Base-by-base conservation (phyloP, 2,113 vertebrate genomes). In the Clarias macrocephalus region DNA sequence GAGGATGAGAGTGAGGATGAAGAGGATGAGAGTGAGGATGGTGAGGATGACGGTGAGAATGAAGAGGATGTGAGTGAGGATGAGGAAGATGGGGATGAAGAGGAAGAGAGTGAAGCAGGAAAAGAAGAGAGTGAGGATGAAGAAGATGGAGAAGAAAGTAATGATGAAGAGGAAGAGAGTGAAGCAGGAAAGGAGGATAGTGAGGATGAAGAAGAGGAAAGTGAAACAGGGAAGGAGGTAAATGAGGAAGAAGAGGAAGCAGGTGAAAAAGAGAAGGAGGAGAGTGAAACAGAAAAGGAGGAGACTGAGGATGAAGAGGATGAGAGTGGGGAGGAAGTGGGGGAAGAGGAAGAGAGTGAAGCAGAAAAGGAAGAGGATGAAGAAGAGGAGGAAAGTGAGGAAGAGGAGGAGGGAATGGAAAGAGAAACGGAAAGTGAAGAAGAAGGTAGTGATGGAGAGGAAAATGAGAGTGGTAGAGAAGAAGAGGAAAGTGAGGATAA, bases 341-440 rank as follows among this genome's bases (percentile, higher is more conserved):
- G 57, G 88, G 84, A 87, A 52, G 86, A 87, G 86, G 65, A 75
- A 80, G 91, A 83, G 28, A 66, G 68, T 2, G 75, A 84, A 3
- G 66, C 1, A 80, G 72, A n/a, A 91, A 15, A 90, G 87, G 77
- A 89, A 83, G 72, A 92, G 89, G 30, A 15, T 10, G 52, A 85
- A 54, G 52, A 56, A 1, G 37, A 73, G 5, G 54, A 25, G 76
- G 85, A 19, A 42, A 30, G 54, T 5, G 70, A 70, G 15, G 82
- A 37, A 23, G 25, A 7, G 0, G 81, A 56, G 18, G 60, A 73
- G 0, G 62, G 0, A 15, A 57, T 21, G 63, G 30, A 18, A 25
- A 66, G 18, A 0, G 28, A 28, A 0, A 65, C 0, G 37, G n/a
- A 25, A 72, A 86, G 6, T 25, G 86, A 18, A 30, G 21, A 25